These are phyloP conservation scores for Naja naja DNA, from an alignment of 2,113 vertebrate species.

Conservation along the genomic window DNA sequence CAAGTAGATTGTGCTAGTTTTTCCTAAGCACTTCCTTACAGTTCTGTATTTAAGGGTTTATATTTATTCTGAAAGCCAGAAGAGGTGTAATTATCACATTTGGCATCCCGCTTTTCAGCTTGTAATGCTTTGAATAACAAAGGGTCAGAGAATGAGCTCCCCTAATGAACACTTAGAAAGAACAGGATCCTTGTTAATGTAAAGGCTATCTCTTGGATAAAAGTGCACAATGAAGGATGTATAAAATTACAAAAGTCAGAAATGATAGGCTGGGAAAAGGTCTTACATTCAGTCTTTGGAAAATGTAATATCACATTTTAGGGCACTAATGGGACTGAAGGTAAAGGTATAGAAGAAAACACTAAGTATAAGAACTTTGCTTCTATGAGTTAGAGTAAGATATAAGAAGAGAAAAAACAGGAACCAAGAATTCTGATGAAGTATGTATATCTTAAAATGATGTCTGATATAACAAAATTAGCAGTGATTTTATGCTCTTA, in stretches of 20 bases:
- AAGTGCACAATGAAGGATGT: conserved; percentile 65
- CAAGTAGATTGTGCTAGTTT: conserved; percentile 6
- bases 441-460: conserved; percentile 26
- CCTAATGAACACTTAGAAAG: conserved; percentile 48
- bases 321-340: conserved; percentile 46
- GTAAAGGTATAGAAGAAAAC: conserved; percentile 36
- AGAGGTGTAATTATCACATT: conserved; percentile 55
- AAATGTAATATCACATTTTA: conserved; percentile 40
- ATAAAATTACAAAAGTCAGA: conserved; percentile 59
- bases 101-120: conserved; percentile 57
- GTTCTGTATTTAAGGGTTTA: conserved; percentile 39
- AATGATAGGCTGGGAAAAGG: conserved; percentile 49
- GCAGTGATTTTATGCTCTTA: not conserved
- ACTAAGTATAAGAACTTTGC: conserved; percentile 20
- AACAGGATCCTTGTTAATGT: conserved; percentile 61
- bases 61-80: conserved; percentile 32
- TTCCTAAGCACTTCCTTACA: conserved; percentile 9
- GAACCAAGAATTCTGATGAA: conserved; percentile 31
- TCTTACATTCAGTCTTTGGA: conserved; percentile 51
- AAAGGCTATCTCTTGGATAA: conserved; percentile 58
- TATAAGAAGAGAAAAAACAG: not conserved
- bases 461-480: not conserved
- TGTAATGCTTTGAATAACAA: conserved; percentile 29
- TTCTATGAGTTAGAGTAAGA: not conserved
- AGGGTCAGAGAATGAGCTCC: conserved; percentile 43